phyloP scores from a whole-genome alignment of 37 sponge, comb jelly and placozoan genomes.

The Diacarnus erythraeanus region DNA sequence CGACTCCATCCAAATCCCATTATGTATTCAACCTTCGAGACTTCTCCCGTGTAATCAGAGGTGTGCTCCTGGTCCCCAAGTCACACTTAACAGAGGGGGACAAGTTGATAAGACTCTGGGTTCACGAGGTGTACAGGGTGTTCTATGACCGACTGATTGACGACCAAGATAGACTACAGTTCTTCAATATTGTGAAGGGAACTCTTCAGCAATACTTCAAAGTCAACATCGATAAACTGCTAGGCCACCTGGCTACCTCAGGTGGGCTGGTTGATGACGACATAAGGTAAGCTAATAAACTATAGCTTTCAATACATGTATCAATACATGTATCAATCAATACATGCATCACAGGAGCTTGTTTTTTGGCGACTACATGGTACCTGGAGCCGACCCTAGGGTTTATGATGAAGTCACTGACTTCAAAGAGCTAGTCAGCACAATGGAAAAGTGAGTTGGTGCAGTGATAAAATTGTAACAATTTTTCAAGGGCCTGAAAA shows the following conservation, averaged over 20 bases:
- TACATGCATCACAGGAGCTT: constrained; percentile 46
- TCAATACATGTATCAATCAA: background rate
- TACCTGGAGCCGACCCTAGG: constrained; percentile 64
- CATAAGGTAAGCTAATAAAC: constrained; percentile 30
- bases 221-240: constrained; percentile 79
- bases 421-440: constrained; percentile 66
- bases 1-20: constrained; percentile 98
- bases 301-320: background rate
- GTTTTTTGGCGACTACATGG: constrained; percentile 96
- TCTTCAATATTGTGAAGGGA: constrained; percentile 93
- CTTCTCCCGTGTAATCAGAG: constrained; percentile 91
- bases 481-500: too few species aligned
- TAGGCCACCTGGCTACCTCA: constrained; percentile 59
- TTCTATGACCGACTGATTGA: constrained; percentile 96
- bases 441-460: constrained; percentile 73
- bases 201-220: constrained; percentile 81
- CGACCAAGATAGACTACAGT: constrained; percentile 76
- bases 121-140: constrained; percentile 95
- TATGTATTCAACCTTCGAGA: constrained; percentile 98
- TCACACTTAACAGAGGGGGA: constrained; percentile 84
- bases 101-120: constrained; percentile 91
- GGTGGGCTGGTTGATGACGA: constrained; percentile 70
- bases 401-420: constrained; percentile 90
- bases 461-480: background rate
- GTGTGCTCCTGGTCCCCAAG: constrained; percentile 87